phyloP scores from a whole-genome alignment of 1,140 invertebrate species.

The Orius insidiosus region DNA sequence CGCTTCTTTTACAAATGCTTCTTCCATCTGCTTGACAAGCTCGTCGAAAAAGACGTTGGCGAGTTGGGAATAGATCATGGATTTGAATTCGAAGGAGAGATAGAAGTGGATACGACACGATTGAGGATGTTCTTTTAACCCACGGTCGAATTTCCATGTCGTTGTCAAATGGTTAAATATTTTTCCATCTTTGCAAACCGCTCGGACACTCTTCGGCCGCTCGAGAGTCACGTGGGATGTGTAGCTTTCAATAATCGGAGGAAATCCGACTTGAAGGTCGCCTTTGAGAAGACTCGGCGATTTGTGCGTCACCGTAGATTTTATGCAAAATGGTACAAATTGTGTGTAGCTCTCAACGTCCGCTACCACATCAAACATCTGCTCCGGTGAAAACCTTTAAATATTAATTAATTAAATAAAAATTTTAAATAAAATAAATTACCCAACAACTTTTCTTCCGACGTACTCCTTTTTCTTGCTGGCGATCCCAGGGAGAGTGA shows the following conservation, averaged over 20 bases:
- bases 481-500: conserved; percentile 10
- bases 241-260: conserved; percentile 75
- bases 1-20: conserved; percentile 77
- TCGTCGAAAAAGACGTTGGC: conserved; percentile 91
- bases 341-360: conserved; percentile 77
- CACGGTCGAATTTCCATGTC: conserved; percentile 81
- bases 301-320: conserved; percentile 47
- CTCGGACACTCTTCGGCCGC: conserved; percentile 57
- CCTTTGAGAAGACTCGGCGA: conserved; percentile 43
- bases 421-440: conserved; percentile 6
- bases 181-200: conserved; percentile 74
- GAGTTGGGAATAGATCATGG: conserved; percentile 67
- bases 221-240: conserved; percentile 67
- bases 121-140: conserved; percentile 58
- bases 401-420: not conserved
- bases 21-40: conserved; percentile 87
- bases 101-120: conserved; percentile 81
- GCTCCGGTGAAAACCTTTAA: conserved; percentile 75
- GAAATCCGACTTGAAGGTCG: conserved; percentile 80
- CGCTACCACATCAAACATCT: conserved; percentile 86
- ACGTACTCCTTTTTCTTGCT: conserved; percentile 14
- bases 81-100: conserved; percentile 79
- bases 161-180: conserved; percentile 84
- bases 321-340: conserved; percentile 92
- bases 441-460: conserved; percentile 18